phyloP scores from a whole-genome alignment of 2,888 invertebrate genomes.

The Gastracanthus pulcherrimus region DNA sequence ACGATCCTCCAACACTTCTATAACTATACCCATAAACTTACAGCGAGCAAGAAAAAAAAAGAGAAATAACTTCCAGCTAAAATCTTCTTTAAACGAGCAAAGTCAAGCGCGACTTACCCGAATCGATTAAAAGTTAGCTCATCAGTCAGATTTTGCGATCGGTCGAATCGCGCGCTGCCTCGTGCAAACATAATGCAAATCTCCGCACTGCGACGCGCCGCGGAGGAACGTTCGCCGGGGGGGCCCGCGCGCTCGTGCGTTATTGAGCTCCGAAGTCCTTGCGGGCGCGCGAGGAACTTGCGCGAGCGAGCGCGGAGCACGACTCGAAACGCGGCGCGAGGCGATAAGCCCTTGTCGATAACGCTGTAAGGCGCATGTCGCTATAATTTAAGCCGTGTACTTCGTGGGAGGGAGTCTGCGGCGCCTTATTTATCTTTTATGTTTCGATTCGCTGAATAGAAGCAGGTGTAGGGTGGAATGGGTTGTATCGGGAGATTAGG shows the following conservation, averaged over 20 bases:
- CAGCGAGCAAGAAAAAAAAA: no score
- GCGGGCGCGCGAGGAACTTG: neutral
- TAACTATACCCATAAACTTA: no score
- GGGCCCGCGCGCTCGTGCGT: neutral
- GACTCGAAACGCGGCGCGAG: no score
- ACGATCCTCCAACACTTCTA: no score
- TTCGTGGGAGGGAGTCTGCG: neutral
- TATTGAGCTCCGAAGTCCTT: neutral
- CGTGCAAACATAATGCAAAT: slow-evolving; percentile 29
- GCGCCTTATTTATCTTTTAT: neutral
- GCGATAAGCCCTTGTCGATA: neutral
- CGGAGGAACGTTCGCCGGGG: neutral
- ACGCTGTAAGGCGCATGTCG: neutral
- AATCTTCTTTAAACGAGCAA: neutral
- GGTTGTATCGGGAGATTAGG: no score
- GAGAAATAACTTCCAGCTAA: neutral
- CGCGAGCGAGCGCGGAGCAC: no score
- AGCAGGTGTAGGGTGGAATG: no score
- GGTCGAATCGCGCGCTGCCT: neutral
- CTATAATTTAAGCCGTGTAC: neutral
- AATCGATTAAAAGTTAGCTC: slow-evolving; percentile 23
- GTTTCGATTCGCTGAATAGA: no score
- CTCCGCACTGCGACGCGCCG: neutral
- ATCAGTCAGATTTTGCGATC: slow-evolving; percentile 16
- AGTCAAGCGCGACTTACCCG: neutral